Percentiles rank a stretch among this genome's conserved stretches.
phyloP scores from a whole-genome alignment of 1,140 invertebrate species.

The Apis cerana region DNA sequence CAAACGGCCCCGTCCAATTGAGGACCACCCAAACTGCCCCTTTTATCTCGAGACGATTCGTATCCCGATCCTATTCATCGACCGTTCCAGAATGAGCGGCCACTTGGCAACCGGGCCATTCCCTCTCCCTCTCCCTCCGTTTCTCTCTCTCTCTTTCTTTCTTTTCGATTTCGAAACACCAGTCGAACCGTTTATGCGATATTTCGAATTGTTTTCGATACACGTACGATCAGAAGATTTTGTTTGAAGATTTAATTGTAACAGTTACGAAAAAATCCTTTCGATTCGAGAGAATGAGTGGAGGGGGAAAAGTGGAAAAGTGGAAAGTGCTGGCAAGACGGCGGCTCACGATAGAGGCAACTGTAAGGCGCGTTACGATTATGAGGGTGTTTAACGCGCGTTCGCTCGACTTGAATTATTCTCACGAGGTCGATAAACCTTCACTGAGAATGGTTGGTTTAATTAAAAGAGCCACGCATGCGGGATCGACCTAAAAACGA shows the following conservation, averaged over 20 bases:
- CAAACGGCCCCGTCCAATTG: conserved; percentile 74
- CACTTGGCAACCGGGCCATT: background rate
- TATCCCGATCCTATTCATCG: conserved; percentile 16
- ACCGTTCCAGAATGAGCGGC: background rate
- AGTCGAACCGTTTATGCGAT: too few species aligned
- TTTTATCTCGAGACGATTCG: conserved; percentile 37
- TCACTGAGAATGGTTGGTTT: background rate
- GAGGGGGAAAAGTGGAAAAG: too few species aligned
- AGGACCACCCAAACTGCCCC: conserved; percentile 74
- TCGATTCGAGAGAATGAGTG: background rate
- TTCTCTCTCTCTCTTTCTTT: background rate
- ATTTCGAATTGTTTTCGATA: too few species aligned
- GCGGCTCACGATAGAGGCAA: background rate
- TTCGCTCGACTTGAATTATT: background rate
- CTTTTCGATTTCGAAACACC: too few species aligned
- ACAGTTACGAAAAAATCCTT: too few species aligned
- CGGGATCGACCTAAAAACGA: conserved; percentile 35
- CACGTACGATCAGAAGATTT: too few species aligned
- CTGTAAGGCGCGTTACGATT: background rate
- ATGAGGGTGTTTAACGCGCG: conserved; percentile 8
- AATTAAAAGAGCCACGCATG: conserved; percentile 16
- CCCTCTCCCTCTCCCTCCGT: conserved; percentile 31
- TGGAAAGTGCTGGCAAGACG: conserved; percentile 10
- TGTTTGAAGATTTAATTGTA: too few species aligned
- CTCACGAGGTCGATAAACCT: conserved; percentile 36